Evolutionary conservation across 2,797 vertebrate species (phyloP).

Genomic region (Chloroceryle amazona): DNA sequence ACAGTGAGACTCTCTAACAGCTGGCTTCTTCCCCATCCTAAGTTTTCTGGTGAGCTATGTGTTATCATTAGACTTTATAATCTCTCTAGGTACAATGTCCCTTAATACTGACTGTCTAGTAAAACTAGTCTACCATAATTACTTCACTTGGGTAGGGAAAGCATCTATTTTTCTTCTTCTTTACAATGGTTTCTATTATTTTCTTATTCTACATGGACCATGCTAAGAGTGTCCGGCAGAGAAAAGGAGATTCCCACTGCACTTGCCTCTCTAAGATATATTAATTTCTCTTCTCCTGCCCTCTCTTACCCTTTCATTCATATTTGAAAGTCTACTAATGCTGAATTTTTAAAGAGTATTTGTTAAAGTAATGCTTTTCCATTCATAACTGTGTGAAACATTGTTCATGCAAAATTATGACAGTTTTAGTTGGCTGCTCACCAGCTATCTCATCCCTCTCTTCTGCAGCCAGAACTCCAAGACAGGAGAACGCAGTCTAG

Average conservation of each 20-base stretch:
- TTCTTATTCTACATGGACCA: neutral
- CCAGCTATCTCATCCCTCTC: neutral
- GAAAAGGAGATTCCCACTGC: neutral
- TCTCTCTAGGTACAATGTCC: neutral
- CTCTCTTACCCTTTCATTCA: neutral
- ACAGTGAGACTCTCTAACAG: neutral
- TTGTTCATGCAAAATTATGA: neutral
- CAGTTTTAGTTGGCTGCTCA: neutral
- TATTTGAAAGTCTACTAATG: neutral
- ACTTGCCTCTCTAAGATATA: neutral
- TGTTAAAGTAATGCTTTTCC: neutral
- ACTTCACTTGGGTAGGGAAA: constrained; percentile 11
- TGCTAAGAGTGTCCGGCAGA: neutral
- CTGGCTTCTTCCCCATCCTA: neutral
- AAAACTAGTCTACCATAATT: constrained; percentile 46
- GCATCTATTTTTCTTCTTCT: neutral
- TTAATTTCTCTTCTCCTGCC: neutral
- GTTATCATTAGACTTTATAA: constrained; percentile 19
- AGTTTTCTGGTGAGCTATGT: neutral
- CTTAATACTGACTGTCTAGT: neutral
- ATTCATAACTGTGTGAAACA: neutral
- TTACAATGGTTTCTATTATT: neutral
- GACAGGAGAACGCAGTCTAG: neutral
- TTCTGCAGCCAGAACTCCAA: neutral
- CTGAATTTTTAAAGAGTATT: neutral